phyloP scores from a whole-genome alignment of 2,888 invertebrate species.

The Polyploca ridens region DNA sequence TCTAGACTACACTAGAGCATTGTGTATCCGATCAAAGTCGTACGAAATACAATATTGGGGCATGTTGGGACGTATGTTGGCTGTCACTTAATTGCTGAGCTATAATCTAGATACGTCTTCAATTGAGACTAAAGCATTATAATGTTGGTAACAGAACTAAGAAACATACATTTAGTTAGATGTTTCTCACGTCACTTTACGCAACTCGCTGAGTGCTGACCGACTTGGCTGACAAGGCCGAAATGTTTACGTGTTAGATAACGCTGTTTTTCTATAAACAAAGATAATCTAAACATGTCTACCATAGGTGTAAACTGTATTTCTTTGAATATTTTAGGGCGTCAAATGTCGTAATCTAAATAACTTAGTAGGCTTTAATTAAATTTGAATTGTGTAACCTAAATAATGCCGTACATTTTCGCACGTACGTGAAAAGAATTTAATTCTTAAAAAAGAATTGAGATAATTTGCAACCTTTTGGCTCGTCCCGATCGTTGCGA shows the following conservation, averaged over 20 bases:
- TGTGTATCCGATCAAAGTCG: too few relatives aligned
- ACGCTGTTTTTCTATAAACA: constrained; percentile 18
- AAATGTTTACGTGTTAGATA: constrained; percentile 30
- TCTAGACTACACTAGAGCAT: too few relatives aligned
- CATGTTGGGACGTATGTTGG: too few relatives aligned
- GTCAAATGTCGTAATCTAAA: too few relatives aligned
- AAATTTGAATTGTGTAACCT: too few relatives aligned
- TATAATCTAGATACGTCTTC: neutral
- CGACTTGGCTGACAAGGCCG: constrained; percentile 26
- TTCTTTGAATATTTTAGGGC: too few relatives aligned
- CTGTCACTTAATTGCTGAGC: too few relatives aligned
- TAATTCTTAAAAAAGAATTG: neutral
- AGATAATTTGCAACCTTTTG: neutral
- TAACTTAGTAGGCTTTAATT: too few relatives aligned
- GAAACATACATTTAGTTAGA: constrained; percentile 13
- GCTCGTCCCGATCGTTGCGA: neutral
- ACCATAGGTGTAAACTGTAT: neutral
- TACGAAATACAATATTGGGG: too few relatives aligned
- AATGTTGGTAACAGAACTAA: neutral
- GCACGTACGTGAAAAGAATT: too few relatives aligned
- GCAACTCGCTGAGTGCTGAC: constrained; percentile 18
- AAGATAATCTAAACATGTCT: neutral
- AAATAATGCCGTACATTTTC: too few relatives aligned
- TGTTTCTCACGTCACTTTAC: constrained; percentile 22
- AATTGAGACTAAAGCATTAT: neutral